Evolutionary conservation across 2,888 invertebrate species (phyloP).

Genomic region (Pandemis heparana): DNA sequence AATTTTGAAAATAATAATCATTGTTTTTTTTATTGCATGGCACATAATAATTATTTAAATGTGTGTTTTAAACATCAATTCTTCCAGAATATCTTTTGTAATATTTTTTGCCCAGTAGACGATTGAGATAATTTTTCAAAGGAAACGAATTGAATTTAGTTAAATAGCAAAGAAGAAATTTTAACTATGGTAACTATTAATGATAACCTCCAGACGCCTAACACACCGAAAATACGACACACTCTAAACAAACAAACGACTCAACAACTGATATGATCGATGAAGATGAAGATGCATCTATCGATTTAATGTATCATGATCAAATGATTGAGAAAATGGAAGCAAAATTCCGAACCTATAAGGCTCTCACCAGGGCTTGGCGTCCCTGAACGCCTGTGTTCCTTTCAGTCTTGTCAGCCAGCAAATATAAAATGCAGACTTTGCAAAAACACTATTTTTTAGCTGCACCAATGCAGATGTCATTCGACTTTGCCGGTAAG

Average conservation of each 20-base stretch:
- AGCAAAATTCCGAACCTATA: conserved; percentile 85
- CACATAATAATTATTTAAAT: no score
- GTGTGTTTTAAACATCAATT: not conserved
- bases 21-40: no score
- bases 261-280: conserved; percentile 23
- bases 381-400: conserved; percentile 85
- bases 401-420: conserved; percentile 85
- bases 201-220: not conserved
- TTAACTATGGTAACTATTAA: no score
- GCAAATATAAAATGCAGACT: conserved; percentile 85
- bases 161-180: not conserved
- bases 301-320: conserved; percentile 56
- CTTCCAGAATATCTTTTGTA: not conserved
- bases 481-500: conserved; percentile 49
- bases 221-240: conserved; percentile 1
- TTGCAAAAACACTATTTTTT: conserved; percentile 83
- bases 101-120: not conserved
- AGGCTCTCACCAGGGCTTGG: conserved; percentile 86
- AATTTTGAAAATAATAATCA: no score
- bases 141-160: no score
- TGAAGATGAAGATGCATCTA: conserved; percentile 53
- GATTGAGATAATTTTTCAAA: no score
- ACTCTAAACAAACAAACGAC: conserved; percentile 20
- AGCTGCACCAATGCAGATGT: conserved; percentile 65
- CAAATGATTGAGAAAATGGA: conserved; percentile 66